Evolutionary conservation across 2,888 invertebrate species (phyloP).

Genomic region (Aricia artaxerxes): DNA sequence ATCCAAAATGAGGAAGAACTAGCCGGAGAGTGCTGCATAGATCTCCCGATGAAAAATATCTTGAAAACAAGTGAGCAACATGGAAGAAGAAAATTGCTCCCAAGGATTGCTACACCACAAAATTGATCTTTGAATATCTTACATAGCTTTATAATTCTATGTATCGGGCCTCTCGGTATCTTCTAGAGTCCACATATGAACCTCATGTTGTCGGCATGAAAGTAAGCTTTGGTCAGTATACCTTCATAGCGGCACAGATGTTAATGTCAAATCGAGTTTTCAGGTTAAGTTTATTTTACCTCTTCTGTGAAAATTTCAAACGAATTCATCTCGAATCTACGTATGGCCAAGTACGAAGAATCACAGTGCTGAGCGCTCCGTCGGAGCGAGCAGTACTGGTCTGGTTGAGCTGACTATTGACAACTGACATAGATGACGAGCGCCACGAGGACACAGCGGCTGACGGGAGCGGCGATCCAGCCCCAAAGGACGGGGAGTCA

Average conservation of each 20-base stretch:
- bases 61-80: conserved; percentile 13
- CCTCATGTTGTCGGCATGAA: conserved; percentile 54
- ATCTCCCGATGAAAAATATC: conserved; percentile 20
- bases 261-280: conserved; percentile 79
- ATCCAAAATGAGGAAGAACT: conserved; percentile 12
- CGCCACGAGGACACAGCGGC: conserved; percentile 57
- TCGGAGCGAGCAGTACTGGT: conserved; percentile 71
- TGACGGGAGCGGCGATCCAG: conserved; percentile 54
- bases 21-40: neutral
- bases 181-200: conserved; percentile 50
- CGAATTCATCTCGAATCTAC: conserved; percentile 11
- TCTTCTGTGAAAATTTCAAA: conserved; percentile 22
- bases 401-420: conserved; percentile 62
- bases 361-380: conserved; percentile 69
- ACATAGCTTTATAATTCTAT: conserved; percentile 37
- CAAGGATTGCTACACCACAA: conserved; percentile 25
- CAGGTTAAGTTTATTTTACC: conserved; percentile 55
- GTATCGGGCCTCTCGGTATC: conserved; percentile 42
- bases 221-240: conserved; percentile 52
- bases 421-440: conserved; percentile 73
- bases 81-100: conserved; percentile 26
- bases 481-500: conserved; percentile 53
- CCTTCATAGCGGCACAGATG: conserved; percentile 63
- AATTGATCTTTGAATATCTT: conserved; percentile 33
- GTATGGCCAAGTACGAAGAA: conserved; percentile 44